Evolutionary conservation across 2,888 invertebrate species (phyloP).

Genomic region (Dolichopus griseipennis): DNA sequence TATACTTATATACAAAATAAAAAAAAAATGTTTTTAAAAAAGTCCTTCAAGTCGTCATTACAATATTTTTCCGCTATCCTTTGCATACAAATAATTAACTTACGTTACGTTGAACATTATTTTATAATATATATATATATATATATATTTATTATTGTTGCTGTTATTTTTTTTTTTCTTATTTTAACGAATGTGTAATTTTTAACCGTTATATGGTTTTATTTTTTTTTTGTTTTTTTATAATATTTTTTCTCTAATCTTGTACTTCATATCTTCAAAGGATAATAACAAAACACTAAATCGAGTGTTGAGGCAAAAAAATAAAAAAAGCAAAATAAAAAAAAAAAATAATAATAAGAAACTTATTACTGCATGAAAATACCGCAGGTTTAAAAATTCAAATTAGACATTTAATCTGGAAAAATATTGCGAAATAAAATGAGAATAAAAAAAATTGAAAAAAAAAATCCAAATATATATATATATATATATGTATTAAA

Average conservation of each 20-base stretch:
- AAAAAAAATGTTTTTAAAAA: background rate
- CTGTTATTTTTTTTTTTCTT: too few species aligned
- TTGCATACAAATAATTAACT: too few species aligned
- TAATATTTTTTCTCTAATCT: background rate
- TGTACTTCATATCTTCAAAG: background rate
- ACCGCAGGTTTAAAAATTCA: conserved; percentile 12
- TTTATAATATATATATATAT: too few species aligned
- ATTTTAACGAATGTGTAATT: background rate
- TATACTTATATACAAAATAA: background rate
- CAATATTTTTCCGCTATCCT: too few species aligned
- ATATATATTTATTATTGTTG: too few species aligned
- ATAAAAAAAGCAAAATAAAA: background rate
- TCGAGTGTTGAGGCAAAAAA: background rate
- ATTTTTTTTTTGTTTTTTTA: background rate
- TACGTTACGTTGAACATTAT: too few species aligned
- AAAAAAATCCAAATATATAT: too few species aligned
- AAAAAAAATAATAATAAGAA: background rate
- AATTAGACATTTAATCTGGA: conserved; percentile 7
- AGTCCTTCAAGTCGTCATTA: background rate
- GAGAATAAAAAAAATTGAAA: background rate
- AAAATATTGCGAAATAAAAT: background rate
- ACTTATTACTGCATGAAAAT: conserved; percentile 4
- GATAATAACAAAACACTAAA: background rate
- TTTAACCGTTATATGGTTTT: background rate
- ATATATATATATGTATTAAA: too few species aligned